These are phyloP conservation scores for Pseudochirops corinnae DNA, from an alignment of 2,797 vertebrate species.

Conservation along the genomic window DNA sequence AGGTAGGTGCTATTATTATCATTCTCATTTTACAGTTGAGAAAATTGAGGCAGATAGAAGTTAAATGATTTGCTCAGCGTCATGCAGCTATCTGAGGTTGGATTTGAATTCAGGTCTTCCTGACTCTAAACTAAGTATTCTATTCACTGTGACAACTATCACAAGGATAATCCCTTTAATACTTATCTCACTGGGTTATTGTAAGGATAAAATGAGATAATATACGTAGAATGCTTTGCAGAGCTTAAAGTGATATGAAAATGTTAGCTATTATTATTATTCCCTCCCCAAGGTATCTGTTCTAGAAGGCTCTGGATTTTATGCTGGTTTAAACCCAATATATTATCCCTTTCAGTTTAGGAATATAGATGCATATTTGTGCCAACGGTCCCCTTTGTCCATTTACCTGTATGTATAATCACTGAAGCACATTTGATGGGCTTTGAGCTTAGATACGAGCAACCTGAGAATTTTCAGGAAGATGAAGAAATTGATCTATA, in stretches of 20 bases:
- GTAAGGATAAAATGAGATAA: not conserved
- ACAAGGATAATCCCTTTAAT: not conserved
- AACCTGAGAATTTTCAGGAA: slow-evolving; percentile 96
- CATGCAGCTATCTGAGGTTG: not conserved
- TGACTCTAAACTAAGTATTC: not conserved
- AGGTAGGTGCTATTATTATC: not conserved
- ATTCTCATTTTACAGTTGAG: not conserved
- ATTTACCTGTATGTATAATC: slow-evolving; percentile 97
- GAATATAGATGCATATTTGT: not conserved
- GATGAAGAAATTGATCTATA: slow-evolving; percentile 95
- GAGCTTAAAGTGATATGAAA: not conserved
- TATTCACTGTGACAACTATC: not conserved
- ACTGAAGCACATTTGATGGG: slow-evolving; percentile 93
- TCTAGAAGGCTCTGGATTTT: not conserved
- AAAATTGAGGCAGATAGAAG: not conserved
- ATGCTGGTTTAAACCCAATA: not conserved
- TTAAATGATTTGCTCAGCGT: not conserved
- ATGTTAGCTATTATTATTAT: not conserved
- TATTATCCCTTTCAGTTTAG: not conserved
- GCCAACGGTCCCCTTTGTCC: not conserved
- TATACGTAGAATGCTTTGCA: not conserved
- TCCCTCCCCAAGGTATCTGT: not conserved
- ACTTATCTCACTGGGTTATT: not conserved
- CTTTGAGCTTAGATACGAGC: slow-evolving; percentile 95
- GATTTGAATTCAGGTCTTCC: not conserved